Base-by-base conservation (phyloP, 2,888 invertebrate genomes). In the Diarsia brunnea region DNA sequence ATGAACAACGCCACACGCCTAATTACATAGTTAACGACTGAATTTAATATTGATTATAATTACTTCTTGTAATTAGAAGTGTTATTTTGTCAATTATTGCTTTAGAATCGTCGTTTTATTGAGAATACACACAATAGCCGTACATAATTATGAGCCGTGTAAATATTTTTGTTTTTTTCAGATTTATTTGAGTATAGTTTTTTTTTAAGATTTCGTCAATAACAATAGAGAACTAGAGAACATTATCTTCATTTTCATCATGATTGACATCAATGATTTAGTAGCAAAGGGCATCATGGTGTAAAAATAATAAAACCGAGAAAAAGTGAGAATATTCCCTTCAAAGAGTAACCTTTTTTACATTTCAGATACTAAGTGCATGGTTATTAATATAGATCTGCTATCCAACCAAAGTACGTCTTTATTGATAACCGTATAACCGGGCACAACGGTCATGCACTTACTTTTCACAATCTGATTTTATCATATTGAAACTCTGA, bases 401-500 rank as follows among this genome's bases (percentile, higher is more conserved):
- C 19, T 38, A 47, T 58, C 19, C 31, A 47, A 27, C 19, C 21
- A 55, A 12, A 47, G 51, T 58, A 38, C n/a, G 70, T 60, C 51
- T 67, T 63, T 31, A 24, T 63, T 73, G 47, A 63, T 49, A 49
- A 43, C 47, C 21, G 14, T 47, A 61, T 66, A 61, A 79, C 72
- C 47, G 61, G 55, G 27, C 53, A 47, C 38, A 68, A 58, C 64
- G 73, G 55, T 73, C 67, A 51, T 19, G 43, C 55, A 67, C 72
- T 65, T 60, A 72, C 60, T 67, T 69, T 66, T 70, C 14, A 73
- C 75, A 71, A 73, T 73, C 53, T 19, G 73, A 69, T 69, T 55
- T 73, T 47, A 79, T 73, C 75, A 63, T n/a, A 58, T 69, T 72
- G 67, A 67, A 84, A 79, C 53, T 75, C 43, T 10, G n/a, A 73